Base-by-base conservation (phyloP, 2,797 vertebrate species). In the Lepilemur septentrionalis region DNA sequence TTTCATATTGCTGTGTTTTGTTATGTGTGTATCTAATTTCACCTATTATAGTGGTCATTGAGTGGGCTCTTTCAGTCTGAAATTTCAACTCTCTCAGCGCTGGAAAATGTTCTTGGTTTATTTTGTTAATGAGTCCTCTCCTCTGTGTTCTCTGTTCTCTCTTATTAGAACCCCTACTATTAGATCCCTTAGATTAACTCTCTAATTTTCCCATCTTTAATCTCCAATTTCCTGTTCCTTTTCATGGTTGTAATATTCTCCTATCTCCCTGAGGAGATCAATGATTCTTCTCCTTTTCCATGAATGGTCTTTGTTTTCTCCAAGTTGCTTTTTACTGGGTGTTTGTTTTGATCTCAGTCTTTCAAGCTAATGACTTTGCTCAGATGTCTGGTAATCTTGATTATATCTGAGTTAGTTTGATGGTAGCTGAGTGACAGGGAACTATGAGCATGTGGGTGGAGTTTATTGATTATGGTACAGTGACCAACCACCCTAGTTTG, bases 291-390 rank as follows among this genome's bases (percentile, higher is more conserved):
- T 9, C 61, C 18, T 28, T 87, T 46, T 92, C 72, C 18, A n/a
- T 32, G 15, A 4, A 28, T 67, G 46, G 0, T 93, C 18, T 94
- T 91, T 93, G 46, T 85, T 95, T 93, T 57, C n/a, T 94, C 46
- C 17, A 48, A 85, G 20, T 73, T 84, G 35, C 12, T 75, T 55
- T 96, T 73, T 52, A 78, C 28, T 38, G 28, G 22, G 13, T 81
- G n/a, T 70, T 91, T 91, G 70, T 86, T 93, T 90, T 72, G 38
- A 28, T 91, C 38, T 94, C 30, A 73, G 35, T 52, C 46, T 94
- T 96, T 91, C 15, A 86, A 83, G n/a, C 30, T 86, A 73, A 73
- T n/a, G 41, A 50, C 18, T 78, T 90, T 70, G 4, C n/a, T 48
- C 50, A 88, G 20, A 67, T 93, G n/a, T 63, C 13, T 61, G 35